These are phyloP conservation scores for Helleia helle DNA, from an alignment of 2,888 invertebrate species.

Conservation along the genomic window DNA sequence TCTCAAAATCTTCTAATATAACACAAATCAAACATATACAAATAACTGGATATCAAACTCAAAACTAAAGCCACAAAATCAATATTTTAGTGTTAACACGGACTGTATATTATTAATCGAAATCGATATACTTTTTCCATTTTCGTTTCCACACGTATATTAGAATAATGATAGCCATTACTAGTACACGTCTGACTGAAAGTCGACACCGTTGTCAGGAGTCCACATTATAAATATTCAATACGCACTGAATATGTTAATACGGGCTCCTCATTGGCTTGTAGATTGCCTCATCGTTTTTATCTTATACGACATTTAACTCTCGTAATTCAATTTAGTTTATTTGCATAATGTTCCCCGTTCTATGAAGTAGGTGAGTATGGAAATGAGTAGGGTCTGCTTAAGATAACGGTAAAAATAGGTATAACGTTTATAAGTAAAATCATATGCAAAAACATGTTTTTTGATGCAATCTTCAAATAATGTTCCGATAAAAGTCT, in stretches of 20 bases:
- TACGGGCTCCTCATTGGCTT: slow-evolving; percentile 69
- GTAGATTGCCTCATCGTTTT: slow-evolving; percentile 72
- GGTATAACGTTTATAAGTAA: too few species aligned
- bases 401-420: slow-evolving; percentile 5
- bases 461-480: too few species aligned
- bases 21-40: too few species aligned
- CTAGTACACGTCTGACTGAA: slow-evolving; percentile 56
- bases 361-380: slow-evolving; percentile 67
- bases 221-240: slow-evolving; percentile 67
- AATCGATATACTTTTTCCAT: slow-evolving; percentile 8
- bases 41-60: too few species aligned
- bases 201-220: slow-evolving; percentile 40
- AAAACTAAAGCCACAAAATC: too few species aligned
- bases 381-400: slow-evolving; percentile 38
- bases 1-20: too few species aligned
- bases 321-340: slow-evolving; percentile 72
- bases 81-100: slow-evolving; percentile 3
- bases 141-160: slow-evolving; percentile 30
- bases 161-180: slow-evolving; percentile 60
- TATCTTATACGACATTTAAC: slow-evolving; percentile 74
- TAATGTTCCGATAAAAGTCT: too few species aligned
- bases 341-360: slow-evolving; percentile 69
- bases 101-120: neutral
- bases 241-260: slow-evolving; percentile 71
- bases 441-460: too few species aligned